Percentiles rank a stretch among this genome's conserved stretches.
Conservation (phyloP, 2,797 vertebrate species). For the Rhinella marina region DNA sequence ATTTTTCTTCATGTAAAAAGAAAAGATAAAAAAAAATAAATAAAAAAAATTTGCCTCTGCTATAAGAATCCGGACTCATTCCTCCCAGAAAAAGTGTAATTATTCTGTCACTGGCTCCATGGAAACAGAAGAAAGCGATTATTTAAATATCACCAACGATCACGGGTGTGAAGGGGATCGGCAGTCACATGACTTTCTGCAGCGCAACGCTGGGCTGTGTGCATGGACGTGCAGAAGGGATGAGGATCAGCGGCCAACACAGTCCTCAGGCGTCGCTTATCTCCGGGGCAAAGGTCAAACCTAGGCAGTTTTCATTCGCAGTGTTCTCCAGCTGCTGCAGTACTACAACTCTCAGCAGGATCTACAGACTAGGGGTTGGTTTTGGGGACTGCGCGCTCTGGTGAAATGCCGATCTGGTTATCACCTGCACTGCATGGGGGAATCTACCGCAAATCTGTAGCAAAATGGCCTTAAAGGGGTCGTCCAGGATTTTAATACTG, state of each 20-base stretch:
- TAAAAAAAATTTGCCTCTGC: background rate
- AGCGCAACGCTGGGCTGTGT: too few species aligned
- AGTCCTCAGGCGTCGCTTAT: background rate
- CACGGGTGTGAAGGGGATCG: background rate
- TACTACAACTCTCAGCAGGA: too few species aligned
- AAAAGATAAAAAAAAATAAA: background rate
- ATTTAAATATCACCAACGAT: slow-evolving; percentile 41
- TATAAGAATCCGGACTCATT: slow-evolving; percentile 13
- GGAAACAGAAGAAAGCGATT: slow-evolving; percentile 44
- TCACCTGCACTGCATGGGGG: too few species aligned
- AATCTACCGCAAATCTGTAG: too few species aligned
- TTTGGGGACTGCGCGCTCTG: too few species aligned
- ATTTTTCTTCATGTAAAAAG: background rate
- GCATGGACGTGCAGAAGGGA: background rate
- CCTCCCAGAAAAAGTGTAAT: slow-evolving; percentile 29
- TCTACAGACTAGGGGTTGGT: too few species aligned
- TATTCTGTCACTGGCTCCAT: slow-evolving; percentile 47
- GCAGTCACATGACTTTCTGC: background rate
- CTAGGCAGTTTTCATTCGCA: too few species aligned
- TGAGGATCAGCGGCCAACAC: background rate
- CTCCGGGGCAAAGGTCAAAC: background rate
- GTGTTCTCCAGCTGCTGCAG: too few species aligned
- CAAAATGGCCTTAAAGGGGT: too few species aligned
- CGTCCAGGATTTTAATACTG: too few species aligned
- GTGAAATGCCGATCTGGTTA: too few species aligned